These are phyloP conservation scores for Ectemnius cavifrons DNA, from an alignment of 2,888 invertebrate species.

Conservation along the genomic window DNA sequence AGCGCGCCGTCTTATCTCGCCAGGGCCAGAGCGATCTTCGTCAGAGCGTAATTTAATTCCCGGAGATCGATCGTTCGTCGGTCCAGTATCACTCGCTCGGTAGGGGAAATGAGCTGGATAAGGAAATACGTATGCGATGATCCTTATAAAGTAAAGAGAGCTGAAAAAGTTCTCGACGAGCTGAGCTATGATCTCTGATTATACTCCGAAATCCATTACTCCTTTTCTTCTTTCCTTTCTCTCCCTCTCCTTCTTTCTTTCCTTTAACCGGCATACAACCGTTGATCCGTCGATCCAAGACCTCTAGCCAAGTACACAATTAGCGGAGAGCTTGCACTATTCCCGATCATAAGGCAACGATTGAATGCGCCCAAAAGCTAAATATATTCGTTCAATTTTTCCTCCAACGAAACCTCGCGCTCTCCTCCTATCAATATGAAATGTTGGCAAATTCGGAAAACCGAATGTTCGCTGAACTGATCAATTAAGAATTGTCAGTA, in stretches of 20 bases:
- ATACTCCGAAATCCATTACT: neutral
- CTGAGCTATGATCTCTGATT: constrained; percentile 17
- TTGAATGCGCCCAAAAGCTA: constrained; percentile 22
- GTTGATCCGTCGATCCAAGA: constrained; percentile 16
- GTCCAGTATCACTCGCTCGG: neutral
- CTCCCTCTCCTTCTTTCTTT: neutral
- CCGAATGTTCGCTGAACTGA: constrained; percentile 26
- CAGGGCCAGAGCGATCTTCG: no score
- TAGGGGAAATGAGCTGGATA: neutral
- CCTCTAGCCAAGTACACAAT: constrained; percentile 10
- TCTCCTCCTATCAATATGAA: neutral
- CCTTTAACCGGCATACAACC: constrained; percentile 20
- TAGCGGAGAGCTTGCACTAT: constrained; percentile 31
- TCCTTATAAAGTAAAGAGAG: constrained; percentile 41
- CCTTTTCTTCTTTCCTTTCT: neutral
- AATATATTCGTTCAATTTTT: constrained; percentile 1
- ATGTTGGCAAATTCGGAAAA: neutral
- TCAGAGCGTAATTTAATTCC: neutral
- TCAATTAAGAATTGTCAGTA: neutral
- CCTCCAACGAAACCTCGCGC: neutral
- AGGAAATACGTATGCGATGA: constrained; percentile 19
- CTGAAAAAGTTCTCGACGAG: constrained; percentile 24
- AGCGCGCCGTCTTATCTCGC: neutral
- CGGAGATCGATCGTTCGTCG: constrained; percentile 29
- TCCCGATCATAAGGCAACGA: constrained; percentile 42